Evolutionary conservation across 1,140 invertebrate genomes (phyloP).

Genomic region (Apis dorsata): DNA sequence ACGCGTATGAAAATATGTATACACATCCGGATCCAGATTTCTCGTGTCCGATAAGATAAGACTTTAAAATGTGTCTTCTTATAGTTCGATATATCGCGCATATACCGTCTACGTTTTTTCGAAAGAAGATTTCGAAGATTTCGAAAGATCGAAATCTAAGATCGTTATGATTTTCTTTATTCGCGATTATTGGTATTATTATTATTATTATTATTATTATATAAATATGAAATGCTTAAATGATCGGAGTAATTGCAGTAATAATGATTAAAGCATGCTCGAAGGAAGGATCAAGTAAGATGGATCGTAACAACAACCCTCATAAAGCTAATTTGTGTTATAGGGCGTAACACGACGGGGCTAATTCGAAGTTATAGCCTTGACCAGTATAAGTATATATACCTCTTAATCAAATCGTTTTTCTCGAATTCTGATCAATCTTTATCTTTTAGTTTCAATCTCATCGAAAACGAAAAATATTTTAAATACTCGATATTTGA

Average conservation of each 20-base stretch:
- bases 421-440: background rate
- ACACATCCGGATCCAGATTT: background rate
- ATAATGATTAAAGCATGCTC: background rate
- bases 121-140: too few relatives aligned
- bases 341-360: background rate
- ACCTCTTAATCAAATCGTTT: background rate
- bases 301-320: background rate
- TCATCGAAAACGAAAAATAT: too few relatives aligned
- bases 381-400: background rate
- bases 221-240: background rate
- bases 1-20: conserved; percentile 9
- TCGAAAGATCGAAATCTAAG: too few relatives aligned
- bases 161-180: too few relatives aligned
- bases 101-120: too few relatives aligned
- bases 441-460: too few relatives aligned
- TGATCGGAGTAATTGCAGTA: background rate
- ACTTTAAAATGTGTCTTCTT: background rate
- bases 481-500: too few relatives aligned
- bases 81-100: background rate
- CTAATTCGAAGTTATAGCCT: background rate
- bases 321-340: background rate
- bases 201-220: too few relatives aligned
- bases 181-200: too few relatives aligned
- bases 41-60: too few relatives aligned
- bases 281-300: background rate